Evolutionary conservation across 2,888 invertebrate genomes (phyloP).

Genomic region (Sepiola atlantica): DNA sequence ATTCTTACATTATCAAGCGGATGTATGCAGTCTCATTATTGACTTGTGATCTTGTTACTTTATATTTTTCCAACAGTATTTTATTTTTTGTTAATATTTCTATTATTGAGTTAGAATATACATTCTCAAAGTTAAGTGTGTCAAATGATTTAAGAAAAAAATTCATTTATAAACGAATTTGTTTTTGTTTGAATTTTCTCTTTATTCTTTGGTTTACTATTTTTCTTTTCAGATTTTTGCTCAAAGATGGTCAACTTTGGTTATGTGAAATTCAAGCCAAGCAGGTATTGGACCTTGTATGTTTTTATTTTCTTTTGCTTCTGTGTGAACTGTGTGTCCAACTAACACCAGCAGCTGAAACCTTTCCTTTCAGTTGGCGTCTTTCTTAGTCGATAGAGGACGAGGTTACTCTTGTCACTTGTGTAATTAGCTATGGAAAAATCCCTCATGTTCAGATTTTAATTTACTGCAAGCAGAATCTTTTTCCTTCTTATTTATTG

Average conservation of each 20-base stretch:
- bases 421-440: slow-evolving; percentile 6
- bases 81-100: neutral
- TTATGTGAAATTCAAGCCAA: slow-evolving; percentile 97
- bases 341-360: slow-evolving; percentile 13
- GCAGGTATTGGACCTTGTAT: slow-evolving; percentile 65
- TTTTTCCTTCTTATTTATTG: neutral
- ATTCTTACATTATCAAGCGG: too few relatives aligned
- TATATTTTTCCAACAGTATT: too few relatives aligned
- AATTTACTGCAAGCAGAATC: neutral
- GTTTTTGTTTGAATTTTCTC: neutral
- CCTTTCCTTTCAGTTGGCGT: neutral
- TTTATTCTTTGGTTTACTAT: neutral
- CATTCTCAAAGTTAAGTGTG: neutral
- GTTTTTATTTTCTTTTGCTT: slow-evolving; percentile 41
- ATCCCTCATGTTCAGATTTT: neutral
- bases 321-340: slow-evolving; percentile 32
- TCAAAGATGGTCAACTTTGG: slow-evolving; percentile 93
- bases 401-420: neutral
- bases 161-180: neutral
- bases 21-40: too few relatives aligned
- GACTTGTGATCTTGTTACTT: too few relatives aligned
- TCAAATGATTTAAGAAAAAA: neutral
- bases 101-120: neutral
- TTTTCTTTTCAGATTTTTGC: slow-evolving; percentile 68
- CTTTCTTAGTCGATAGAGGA: neutral